Base-by-base conservation (phyloP, 2,797 vertebrate species). In the Notolabrus celidotus region DNA sequence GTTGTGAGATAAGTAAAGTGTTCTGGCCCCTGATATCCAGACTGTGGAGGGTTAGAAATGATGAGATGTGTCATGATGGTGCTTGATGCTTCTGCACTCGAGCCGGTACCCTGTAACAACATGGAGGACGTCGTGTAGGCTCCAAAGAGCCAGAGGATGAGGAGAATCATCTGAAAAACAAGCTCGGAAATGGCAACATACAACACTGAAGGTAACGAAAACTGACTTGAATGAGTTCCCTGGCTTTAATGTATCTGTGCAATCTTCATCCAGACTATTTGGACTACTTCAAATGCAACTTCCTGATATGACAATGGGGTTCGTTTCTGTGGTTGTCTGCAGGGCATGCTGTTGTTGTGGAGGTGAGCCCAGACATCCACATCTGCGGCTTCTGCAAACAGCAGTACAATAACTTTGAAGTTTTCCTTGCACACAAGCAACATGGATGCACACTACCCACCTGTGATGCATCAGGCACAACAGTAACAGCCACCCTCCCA, bases 301-400 rank as follows among this genome's bases (percentile, higher is more conserved):
- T 34, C 50, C 17, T 14, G 0, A 8, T 65, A 1, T 43, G 19
- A 17, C 36, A 5, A 15, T 15, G 27, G 9, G 12, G 63, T 62
- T 8, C 34, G 17, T 73, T 15, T 52, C 14, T 69, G 46, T 53
- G 17, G 16, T 50, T 23, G 0, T 58, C 93, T 58, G 92, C 94
- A 53, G 94, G 95, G 33, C 94, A 95, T 0, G 70, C 85, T 61
- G 93, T 97, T 55, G 86, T 97, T 90, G 94, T 98, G 60, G 97
- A 98, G 80, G 94, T 97, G 74, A 96, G 96, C 2, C 96, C 97
- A 0, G 98, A 99, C 71, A 97, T 98, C 71, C 97, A 99, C 82
- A 99, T 99, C 72, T 99, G 98, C 3, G 97, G 98, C 77, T 93
- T 97, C 86, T 99, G 98, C 90, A 98, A 98, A 84, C 97, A 98